Evolutionary conservation across 2,797 vertebrate species (phyloP).

Genomic region (Neopelma chrysocephalum): DNA sequence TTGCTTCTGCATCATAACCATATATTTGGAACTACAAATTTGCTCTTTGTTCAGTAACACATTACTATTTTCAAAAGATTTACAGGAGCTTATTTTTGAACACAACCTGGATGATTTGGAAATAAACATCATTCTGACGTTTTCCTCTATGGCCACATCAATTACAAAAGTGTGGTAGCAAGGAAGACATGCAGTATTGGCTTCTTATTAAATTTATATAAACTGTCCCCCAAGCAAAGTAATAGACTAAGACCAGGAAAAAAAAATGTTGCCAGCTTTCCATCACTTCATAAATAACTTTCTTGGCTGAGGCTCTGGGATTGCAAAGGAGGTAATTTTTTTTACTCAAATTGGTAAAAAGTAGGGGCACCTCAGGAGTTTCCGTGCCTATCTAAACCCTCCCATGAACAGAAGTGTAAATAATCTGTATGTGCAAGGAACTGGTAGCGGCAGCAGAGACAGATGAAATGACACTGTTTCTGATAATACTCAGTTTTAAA

Average conservation of each 20-base stretch:
- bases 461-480: not conserved
- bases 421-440: not conserved
- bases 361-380: not conserved
- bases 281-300: not conserved
- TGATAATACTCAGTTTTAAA: not conserved
- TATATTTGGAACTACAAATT: not conserved
- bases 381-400: not conserved
- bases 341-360: not conserved
- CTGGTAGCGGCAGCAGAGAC: not conserved
- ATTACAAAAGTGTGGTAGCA: not conserved
- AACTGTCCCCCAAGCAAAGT: not conserved
- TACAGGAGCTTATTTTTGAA: not conserved
- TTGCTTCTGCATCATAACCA: not conserved
- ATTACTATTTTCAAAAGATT: not conserved
- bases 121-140: not conserved
- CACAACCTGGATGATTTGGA: not conserved
- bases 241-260: not conserved
- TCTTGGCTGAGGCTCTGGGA: not conserved
- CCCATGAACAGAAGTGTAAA: not conserved
- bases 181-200: not conserved
- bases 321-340: constrained; percentile 6
- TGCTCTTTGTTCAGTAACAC: not conserved
- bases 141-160: not conserved
- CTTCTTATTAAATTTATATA: not conserved
- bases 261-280: not conserved